A percentile compares a stretch with the other conserved stretches of the same genome.
phyloP scores from a whole-genome alignment of 2,888 invertebrate species.

The Flabesymbios commensalis region DNA sequence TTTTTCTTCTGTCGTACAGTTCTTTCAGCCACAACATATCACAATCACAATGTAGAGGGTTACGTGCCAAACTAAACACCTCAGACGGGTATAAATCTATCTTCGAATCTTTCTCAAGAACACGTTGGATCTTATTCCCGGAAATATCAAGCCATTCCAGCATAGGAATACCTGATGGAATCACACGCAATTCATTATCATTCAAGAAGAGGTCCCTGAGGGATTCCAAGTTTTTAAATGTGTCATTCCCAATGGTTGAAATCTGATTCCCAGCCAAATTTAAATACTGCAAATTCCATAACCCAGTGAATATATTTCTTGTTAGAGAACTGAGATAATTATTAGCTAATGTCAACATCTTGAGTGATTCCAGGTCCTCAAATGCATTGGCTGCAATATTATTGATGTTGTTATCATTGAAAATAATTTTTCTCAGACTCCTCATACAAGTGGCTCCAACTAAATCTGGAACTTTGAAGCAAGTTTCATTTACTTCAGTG shows the following conservation, averaged over 20 bases:
- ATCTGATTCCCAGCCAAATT: slow-evolving; percentile 21
- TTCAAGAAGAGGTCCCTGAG: slow-evolving; percentile 17
- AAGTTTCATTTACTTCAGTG: neutral
- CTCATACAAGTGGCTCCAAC: no score
- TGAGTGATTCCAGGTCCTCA: slow-evolving; percentile 1
- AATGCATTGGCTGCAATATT: slow-evolving; percentile 6
- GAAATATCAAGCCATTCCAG: slow-evolving; percentile 30
- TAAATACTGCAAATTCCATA: slow-evolving; percentile 9
- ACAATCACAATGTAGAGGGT: slow-evolving; percentile 32
- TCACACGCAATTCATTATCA: slow-evolving; percentile 7
- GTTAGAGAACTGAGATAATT: slow-evolving; percentile 7
- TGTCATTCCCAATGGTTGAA: neutral
- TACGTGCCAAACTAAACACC: slow-evolving; percentile 20
- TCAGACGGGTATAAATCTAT: slow-evolving; percentile 26
- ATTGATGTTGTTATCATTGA: slow-evolving; percentile 15
- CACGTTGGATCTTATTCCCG: slow-evolving; percentile 14
- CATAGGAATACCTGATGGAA: slow-evolving; percentile 21
- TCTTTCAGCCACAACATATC: slow-evolving; percentile 30
- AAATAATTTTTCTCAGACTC: slow-evolving; percentile 8
- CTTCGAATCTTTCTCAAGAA: slow-evolving; percentile 8
- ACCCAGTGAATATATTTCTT: slow-evolving; percentile 1
- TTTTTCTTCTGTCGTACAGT: slow-evolving; percentile 37
- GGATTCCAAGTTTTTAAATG: slow-evolving; percentile 3
- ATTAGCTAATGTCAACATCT: slow-evolving; percentile 12
- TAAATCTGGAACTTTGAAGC: neutral